phyloP scores from a whole-genome alignment of 2,113 vertebrate genomes.

The Puntigrus tetrazona region DNA sequence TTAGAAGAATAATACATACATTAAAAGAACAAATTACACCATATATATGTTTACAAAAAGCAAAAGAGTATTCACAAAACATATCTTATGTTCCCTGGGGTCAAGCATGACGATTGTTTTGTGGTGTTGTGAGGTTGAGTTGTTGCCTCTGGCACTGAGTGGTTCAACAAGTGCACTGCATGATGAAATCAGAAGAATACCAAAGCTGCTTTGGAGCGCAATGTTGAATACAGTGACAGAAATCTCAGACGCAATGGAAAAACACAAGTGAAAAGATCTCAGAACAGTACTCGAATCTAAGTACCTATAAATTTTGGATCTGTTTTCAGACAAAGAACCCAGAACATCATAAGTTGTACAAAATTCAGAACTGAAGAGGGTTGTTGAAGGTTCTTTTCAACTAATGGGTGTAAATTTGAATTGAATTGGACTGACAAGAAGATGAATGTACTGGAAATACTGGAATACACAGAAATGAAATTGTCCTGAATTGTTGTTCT shows the following conservation, averaged over 20 bases:
- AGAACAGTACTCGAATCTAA: background rate
- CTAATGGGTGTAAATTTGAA: background rate
- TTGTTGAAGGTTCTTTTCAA: background rate
- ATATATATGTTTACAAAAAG: background rate
- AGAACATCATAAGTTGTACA: background rate
- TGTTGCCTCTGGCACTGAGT: constrained; percentile 9
- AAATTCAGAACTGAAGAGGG: background rate
- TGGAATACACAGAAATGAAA: too few species aligned
- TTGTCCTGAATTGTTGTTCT: background rate
- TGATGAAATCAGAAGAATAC: constrained; percentile 11
- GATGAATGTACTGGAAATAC: background rate
- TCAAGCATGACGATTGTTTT: background rate
- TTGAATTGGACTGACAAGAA: background rate
- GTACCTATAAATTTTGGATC: background rate
- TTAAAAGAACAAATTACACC: background rate
- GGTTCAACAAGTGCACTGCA: constrained; percentile 4
- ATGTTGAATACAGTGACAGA: background rate
- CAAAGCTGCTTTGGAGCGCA: background rate
- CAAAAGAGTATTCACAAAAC: background rate
- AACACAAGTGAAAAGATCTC: background rate
- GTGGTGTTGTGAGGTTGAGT: background rate
- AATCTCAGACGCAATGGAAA: background rate
- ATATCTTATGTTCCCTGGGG: background rate
- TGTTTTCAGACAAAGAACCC: constrained; percentile 2
- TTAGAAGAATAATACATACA: background rate